Base-by-base conservation (phyloP, 2,113 vertebrate species). In the Channa argus region DNA sequence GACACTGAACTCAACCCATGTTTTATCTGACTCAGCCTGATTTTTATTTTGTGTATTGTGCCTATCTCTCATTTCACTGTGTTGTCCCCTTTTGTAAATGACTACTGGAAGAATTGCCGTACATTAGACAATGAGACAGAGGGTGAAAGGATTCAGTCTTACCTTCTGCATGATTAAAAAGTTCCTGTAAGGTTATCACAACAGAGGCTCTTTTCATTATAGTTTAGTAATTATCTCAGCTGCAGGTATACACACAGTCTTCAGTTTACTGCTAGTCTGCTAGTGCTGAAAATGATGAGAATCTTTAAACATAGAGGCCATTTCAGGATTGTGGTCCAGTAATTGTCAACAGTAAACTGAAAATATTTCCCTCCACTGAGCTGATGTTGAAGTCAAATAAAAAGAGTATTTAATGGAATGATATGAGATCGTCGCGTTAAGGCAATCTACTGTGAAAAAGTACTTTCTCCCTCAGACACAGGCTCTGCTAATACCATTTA, bases 51-150 rank as follows among this genome's bases (percentile, higher is more conserved):
- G 12, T 43, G 5, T 43, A 55, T 70, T 43, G 24, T 52, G 12
- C 37, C 44, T 62, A 2, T 1, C 6, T 46, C 44, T 64, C 8
- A 0, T 72, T 13, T 79, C 63, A 54, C 36, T 9, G 49, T 76
- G 34, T 62, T 75, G 50, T 58, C 11, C 47, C 37, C 24, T 50
- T 34, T 82, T 52, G 24, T 55, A 74, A 77, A 77, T 55, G 39
- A 72, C 64, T 80, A 53, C 49, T 12, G 49, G 41, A 34, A 69
- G 77, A 54, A 79, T 79, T 59, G 46, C 51, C 49, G 11, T 59
- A 38, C 6, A 11, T 61, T 44, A 8, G 67, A 71, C 33, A 13
- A 49, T 15, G 65, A 80, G 38, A 44, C 15, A 0, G 37, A 34
- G 50, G 76, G 80, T 76, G 46, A 60, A 69, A 34, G 54, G 54